Conservation (phyloP, 64 coral and sea anemone species). For the Astreopora myriophthalma region DNA sequence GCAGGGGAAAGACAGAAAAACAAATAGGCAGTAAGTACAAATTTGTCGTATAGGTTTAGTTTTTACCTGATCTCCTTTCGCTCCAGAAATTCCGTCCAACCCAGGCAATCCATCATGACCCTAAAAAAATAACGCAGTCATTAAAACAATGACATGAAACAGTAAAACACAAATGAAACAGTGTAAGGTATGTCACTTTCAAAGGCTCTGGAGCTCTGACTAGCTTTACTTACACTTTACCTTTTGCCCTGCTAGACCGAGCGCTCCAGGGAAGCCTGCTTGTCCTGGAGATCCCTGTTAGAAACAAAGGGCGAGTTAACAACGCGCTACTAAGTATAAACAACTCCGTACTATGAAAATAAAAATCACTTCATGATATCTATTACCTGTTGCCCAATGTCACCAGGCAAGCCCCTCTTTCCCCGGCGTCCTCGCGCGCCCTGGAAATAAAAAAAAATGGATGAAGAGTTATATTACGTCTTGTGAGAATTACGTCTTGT, state of each 20-base stretch:
- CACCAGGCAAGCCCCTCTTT: not conserved
- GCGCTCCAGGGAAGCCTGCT: not conserved
- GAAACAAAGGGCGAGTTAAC: not conserved
- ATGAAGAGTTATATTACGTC: not conserved
- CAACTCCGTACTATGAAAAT: not conserved
- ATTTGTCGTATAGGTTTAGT: not conserved
- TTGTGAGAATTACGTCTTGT: no score
- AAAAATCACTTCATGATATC: not conserved
- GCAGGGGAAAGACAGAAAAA: no score
- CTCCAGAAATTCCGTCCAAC: slow-evolving; percentile 8
- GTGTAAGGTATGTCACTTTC: not conserved
- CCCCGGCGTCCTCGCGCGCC: not conserved
- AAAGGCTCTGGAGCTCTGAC: not conserved
- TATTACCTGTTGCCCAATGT: not conserved
- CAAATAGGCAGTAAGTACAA: no score
- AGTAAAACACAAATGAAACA: not conserved
- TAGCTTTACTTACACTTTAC: not conserved
- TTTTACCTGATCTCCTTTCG: slow-evolving; percentile 45
- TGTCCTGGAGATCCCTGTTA: not conserved
- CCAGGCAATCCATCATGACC: slow-evolving; percentile 9
- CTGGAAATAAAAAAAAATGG: not conserved
- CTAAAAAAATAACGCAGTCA: not conserved
- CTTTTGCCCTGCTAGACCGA: slow-evolving; percentile 18
- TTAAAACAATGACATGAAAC: no score
- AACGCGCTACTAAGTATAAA: not conserved